These are phyloP conservation scores for Listrodromus nycthemerus DNA, from an alignment of 2,888 invertebrate species.

Conservation along the genomic window DNA sequence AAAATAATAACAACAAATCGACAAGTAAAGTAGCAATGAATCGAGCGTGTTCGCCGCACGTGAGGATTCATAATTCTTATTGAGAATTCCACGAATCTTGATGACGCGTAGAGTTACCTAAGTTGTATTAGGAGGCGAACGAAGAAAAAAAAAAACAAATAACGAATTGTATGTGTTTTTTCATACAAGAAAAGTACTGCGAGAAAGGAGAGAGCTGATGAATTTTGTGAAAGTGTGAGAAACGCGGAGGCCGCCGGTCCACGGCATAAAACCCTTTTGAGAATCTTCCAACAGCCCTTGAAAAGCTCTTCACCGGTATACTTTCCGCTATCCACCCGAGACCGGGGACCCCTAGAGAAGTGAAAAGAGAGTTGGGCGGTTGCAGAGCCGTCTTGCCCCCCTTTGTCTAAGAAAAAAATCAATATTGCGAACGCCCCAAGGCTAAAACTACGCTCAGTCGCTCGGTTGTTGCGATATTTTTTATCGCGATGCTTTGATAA, in stretches of 20 bases:
- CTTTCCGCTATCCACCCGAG: conserved; percentile 54
- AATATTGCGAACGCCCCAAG: conserved; percentile 58
- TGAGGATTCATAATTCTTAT: conserved; percentile 18
- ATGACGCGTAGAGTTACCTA: conserved; percentile 47
- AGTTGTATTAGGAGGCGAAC: conserved; percentile 42
- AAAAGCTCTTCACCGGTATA: conserved; percentile 9
- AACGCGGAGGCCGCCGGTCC: conserved; percentile 38
- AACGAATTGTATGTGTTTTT: conserved; percentile 35
- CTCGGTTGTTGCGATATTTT: conserved; percentile 39
- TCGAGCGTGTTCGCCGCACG: neutral
- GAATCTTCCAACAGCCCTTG: conserved; percentile 39
- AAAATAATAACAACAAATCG: conserved; percentile 1
- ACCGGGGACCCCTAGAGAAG: conserved; percentile 54
- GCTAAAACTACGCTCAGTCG: conserved; percentile 53
- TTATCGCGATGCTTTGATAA: conserved; percentile 34
- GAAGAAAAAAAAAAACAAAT: conserved; percentile 1
- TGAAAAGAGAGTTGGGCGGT: conserved; percentile 51
- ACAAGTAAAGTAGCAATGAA: conserved; percentile 13
- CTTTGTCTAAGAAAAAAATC: conserved; percentile 64
- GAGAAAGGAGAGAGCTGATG: conserved; percentile 6
- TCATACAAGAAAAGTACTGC: neutral
- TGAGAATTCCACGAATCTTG: conserved; percentile 35
- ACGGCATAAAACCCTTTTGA: conserved; percentile 38
- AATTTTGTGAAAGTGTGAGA: conserved; percentile 39
- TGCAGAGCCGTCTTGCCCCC: conserved; percentile 49